Conservation (phyloP, 2,888 invertebrate species). For the Epiblema foenella region DNA sequence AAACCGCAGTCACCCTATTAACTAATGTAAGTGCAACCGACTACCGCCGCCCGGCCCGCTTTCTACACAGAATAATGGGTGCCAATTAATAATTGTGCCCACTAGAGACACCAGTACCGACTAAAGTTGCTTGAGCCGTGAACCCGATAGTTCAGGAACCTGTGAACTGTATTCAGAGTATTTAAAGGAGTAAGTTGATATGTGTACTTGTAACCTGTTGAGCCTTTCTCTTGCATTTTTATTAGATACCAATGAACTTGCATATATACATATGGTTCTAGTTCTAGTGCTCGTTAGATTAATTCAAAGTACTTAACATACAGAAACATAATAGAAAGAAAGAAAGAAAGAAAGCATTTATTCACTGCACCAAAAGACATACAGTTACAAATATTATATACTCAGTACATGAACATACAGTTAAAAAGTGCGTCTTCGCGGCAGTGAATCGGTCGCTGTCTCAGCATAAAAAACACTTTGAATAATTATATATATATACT, state of each 20-base stretch:
- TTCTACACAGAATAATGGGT: slow-evolving; percentile 49
- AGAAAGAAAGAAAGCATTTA: no score
- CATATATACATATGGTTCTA: not conserved
- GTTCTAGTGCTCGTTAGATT: not conserved
- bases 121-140: slow-evolving; percentile 24
- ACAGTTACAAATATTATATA: no score
- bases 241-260: not conserved
- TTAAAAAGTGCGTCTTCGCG: no score
- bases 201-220: slow-evolving; percentile 1
- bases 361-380: no score
- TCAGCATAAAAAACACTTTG: no score
- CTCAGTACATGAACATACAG: no score
- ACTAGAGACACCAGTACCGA: slow-evolving; percentile 1
- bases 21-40: slow-evolving; percentile 42
- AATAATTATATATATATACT: no score
- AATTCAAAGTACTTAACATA: not conserved
- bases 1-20: slow-evolving; percentile 23
- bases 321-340: no score
- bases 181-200: slow-evolving; percentile 27
- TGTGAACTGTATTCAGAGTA: slow-evolving; percentile 31
- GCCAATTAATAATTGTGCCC: slow-evolving; percentile 47
- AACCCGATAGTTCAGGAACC: slow-evolving; percentile 22
- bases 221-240: slow-evolving; percentile 19
- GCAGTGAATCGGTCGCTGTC: no score
- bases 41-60: slow-evolving; percentile 47